Evolutionary conservation across 2,888 invertebrate species (phyloP), one percentile per base, ranked within the genome.

Genomic region (Ormyrus nitidulus): DNA sequence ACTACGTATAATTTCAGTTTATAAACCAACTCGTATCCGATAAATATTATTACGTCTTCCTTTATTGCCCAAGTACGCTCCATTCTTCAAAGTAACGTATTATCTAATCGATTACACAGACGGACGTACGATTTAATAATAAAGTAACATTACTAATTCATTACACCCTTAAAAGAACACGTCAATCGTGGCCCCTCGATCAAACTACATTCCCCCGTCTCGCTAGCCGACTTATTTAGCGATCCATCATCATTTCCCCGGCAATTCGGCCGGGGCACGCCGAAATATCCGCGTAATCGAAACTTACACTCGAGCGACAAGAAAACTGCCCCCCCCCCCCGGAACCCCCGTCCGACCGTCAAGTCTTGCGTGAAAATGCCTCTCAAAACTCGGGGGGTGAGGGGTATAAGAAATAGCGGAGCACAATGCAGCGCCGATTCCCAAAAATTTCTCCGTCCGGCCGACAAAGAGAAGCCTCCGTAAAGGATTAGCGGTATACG

Each of bases 321-420:
- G 54, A 73, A 56, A 56, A 56, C 13, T 46, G 53, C 44, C 49
- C 70, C 8, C 51, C 4, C 54, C 54, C 64, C 62, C n/a, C 73
- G 53, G 7, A n/a, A 51, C 0, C 54, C 34, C 13, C 66, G 68
- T 51, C n/a, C 46, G 58, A 5, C 2, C 74, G n/a, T 59, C 65
- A 54, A 65, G 65, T 58, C 68, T 75, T 59, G 75, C 75, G 75
- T 75, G 75, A 75, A 75, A 75, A 75, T n/a, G 66, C 59, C 44
- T 68, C 59, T 68, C 53, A 54, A 75, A 75, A 75, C 48, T 53
- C 51, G 9, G 56, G 11, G 56, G 7, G 51, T 6, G 48, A 51
- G 2, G 51, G 56, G 48, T n/a, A 1, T 5, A 9, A 54, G 53
- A 34, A 11, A 53, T 19, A 51, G n/a, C 19, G 19, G 53, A 44